Evolutionary conservation across 2,888 invertebrate species (phyloP).

Genomic region (Napeogenes inachia): DNA sequence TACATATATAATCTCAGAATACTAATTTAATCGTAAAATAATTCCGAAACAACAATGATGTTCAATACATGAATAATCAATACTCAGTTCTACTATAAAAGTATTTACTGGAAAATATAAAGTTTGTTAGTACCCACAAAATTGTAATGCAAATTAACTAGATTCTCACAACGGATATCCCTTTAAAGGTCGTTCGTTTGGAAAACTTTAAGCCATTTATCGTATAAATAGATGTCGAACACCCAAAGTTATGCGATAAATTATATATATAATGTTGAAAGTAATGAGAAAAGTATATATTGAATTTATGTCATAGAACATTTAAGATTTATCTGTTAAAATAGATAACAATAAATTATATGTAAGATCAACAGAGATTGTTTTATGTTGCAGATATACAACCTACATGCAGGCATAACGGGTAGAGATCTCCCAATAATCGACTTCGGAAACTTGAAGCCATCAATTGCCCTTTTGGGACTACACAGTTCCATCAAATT

Average conservation of each 20-base stretch:
- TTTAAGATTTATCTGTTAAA: too few relatives aligned
- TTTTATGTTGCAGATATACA: slow-evolving; percentile 12
- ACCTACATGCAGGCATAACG: slow-evolving; percentile 5
- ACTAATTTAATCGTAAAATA: too few relatives aligned
- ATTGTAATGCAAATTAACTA: slow-evolving; percentile 60
- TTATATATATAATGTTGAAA: too few relatives aligned
- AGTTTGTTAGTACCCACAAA: slow-evolving; percentile 31
- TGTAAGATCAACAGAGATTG: slow-evolving; percentile 4
- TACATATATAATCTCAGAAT: not conserved
- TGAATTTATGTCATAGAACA: too few relatives aligned
- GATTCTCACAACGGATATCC: slow-evolving; percentile 43
- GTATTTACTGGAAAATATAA: slow-evolving; percentile 12
- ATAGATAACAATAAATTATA: not conserved
- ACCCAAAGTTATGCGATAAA: not conserved
- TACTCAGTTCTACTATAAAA: slow-evolving; percentile 6
- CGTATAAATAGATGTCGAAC: slow-evolving; percentile 38
- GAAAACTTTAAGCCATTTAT: slow-evolving; percentile 39
- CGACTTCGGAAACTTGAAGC: slow-evolving; percentile 27
- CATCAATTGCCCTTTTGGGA: slow-evolving; percentile 27
- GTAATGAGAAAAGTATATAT: too few relatives aligned
- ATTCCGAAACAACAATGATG: too few relatives aligned
- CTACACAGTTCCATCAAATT: slow-evolving; percentile 27
- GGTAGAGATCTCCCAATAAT: slow-evolving; percentile 18
- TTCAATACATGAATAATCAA: not conserved
- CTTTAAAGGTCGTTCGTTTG: slow-evolving; percentile 15